A percentile compares a stretch with the other conserved stretches of the same genome.
Conservation (phyloP, 2,113 vertebrate genomes). For the Nothocercus julius region DNA sequence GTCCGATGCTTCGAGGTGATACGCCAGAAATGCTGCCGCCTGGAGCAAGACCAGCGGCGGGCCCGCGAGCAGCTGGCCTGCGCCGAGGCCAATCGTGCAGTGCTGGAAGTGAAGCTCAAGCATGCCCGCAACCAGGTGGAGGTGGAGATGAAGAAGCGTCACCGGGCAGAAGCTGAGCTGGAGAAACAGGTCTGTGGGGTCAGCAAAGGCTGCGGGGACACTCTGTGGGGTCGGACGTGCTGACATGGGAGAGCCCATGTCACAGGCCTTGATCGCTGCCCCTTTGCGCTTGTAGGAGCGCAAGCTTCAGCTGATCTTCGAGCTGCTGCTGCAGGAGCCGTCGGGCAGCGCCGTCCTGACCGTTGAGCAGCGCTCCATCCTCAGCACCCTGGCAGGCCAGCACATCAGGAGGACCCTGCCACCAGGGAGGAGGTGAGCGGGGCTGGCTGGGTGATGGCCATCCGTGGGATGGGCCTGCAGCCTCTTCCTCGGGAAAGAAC, state of each 20-base stretch:
- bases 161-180: constrained; percentile 81
- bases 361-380: constrained; percentile 64
- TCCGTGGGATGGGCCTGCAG: background rate
- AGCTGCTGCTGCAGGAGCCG: constrained; percentile 78
- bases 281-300: constrained; percentile 69
- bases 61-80: constrained; percentile 81
- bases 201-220: background rate
- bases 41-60: constrained; percentile 78
- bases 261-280: rapidly evolving
- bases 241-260: too few species aligned
- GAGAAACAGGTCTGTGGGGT: constrained; percentile 78
- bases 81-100: constrained; percentile 79
- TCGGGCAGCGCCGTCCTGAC: constrained; percentile 74
- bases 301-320: constrained; percentile 85
- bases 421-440: background rate
- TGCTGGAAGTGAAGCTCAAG: constrained; percentile 85
- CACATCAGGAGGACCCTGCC: background rate
- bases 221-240: rapidly evolving
- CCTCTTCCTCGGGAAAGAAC: background rate
- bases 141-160: constrained; percentile 87
- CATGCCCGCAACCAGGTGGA: constrained; percentile 88
- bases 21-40: constrained; percentile 75
- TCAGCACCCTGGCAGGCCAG: constrained; percentile 74
- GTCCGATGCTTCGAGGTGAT: constrained; percentile 72
- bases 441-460: background rate